Percentiles rank a stretch among this genome's conserved stretches.
Conservation (phyloP, 2,113 vertebrate species). For the Corapipo altera region DNA sequence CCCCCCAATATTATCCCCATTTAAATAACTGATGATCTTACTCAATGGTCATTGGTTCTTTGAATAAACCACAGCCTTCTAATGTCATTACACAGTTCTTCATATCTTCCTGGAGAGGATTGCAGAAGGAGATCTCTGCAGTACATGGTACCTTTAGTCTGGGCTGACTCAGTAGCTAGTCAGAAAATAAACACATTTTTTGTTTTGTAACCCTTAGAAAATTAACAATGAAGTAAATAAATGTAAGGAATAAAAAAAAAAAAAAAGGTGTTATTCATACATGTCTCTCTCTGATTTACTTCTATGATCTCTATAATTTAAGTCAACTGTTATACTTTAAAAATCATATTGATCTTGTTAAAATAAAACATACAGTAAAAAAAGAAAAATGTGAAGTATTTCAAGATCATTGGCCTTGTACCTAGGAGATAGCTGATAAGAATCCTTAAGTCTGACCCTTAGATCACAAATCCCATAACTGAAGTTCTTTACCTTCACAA, state of each 20-base stretch:
- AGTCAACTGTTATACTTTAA: not conserved
- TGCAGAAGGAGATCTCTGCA: slow-evolving; percentile 66
- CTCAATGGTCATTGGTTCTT: slow-evolving; percentile 59
- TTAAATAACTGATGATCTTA: slow-evolving; percentile 16
- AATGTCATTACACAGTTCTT: slow-evolving; percentile 54
- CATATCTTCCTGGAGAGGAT: slow-evolving; percentile 64
- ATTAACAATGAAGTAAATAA: not conserved
- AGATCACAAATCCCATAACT: not conserved
- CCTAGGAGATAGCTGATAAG: not conserved
- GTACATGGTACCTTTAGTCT: slow-evolving; percentile 53
- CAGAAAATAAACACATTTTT: not conserved
- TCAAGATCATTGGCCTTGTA: not conserved
- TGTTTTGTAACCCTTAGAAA: not conserved
- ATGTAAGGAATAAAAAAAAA: not conserved
- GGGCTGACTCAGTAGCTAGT: slow-evolving; percentile 51
- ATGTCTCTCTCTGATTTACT: not conserved
- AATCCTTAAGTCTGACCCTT: not conserved
- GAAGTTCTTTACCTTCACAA: slow-evolving; percentile 56
- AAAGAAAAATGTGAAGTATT: not conserved
- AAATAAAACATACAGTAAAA: not conserved
- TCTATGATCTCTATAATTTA: not conserved
- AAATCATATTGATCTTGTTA: not conserved
- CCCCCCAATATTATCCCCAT: not conserved
- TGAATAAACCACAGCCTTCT: slow-evolving; percentile 66
- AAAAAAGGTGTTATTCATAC: not conserved